Percentiles rank a stretch among this genome's conserved stretches.
These are phyloP conservation scores for Tenthredo livida DNA, from an alignment of 2,888 invertebrate genomes.

Conservation along the genomic window DNA sequence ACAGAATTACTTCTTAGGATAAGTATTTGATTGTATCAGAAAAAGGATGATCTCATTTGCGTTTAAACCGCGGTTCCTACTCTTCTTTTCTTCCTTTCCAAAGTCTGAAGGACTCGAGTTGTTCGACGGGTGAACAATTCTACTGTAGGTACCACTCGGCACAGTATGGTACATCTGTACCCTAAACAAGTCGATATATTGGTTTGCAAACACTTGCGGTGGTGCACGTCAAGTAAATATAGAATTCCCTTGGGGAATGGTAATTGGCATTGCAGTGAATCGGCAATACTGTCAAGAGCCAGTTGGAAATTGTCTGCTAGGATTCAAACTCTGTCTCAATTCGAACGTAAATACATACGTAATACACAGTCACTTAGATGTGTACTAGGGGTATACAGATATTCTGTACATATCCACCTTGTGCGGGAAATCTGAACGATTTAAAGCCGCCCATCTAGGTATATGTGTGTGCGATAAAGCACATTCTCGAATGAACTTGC, in stretches of 20 bases:
- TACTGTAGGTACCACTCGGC: not conserved
- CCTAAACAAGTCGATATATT: not conserved
- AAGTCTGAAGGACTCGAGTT: not conserved
- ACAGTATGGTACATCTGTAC: not conserved
- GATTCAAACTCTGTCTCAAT: slow-evolving; percentile 14
- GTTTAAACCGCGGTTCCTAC: not conserved
- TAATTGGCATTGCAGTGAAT: slow-evolving; percentile 45
- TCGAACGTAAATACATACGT: not conserved
- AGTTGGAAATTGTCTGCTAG: slow-evolving; percentile 33
- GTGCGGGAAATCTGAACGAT: not conserved
- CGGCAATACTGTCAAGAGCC: slow-evolving; percentile 39
- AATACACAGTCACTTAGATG: not conserved
- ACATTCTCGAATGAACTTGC: not conserved
- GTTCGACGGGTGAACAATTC: not conserved
- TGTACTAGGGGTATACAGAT: not conserved
- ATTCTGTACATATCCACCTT: not conserved
- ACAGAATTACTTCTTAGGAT: not conserved
- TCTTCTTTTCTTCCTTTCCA: not conserved
- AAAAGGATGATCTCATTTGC: not conserved
- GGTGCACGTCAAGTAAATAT: slow-evolving; percentile 27
- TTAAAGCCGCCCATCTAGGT: too few relatives aligned
- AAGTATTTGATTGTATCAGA: not conserved
- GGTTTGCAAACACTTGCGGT: slow-evolving; percentile 19
- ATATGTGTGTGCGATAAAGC: not conserved
- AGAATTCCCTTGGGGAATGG: slow-evolving; percentile 33